Percentiles rank a stretch among this genome's conserved stretches.
phyloP scores from a whole-genome alignment of 2,113 vertebrate species.

The Dermatemys mawii region DNA sequence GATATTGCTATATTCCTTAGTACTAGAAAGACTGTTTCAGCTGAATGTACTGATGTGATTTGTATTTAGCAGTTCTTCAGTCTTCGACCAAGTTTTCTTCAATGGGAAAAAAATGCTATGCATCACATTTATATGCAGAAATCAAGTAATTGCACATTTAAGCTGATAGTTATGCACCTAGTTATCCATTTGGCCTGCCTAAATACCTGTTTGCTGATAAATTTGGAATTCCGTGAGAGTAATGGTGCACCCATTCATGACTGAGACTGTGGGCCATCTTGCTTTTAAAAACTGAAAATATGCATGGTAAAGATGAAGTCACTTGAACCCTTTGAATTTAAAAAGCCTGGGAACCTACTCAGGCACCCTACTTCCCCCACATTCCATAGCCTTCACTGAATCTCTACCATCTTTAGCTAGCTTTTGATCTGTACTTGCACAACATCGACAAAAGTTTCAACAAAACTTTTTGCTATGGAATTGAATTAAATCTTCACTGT shows the following conservation, averaged over 20 bases:
- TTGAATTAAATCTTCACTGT: neutral
- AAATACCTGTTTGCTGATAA: neutral
- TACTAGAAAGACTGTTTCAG: neutral
- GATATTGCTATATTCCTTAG: neutral
- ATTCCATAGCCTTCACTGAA: neutral
- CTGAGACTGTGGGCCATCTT: neutral
- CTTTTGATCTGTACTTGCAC: neutral
- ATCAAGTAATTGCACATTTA: neutral
- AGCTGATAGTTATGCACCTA: neutral
- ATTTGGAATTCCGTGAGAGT: neutral
- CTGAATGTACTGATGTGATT: neutral
- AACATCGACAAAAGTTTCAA: neutral
- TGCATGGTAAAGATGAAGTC: neutral
- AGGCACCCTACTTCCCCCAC: neutral
- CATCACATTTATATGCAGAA: neutral
- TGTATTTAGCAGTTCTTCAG: neutral
- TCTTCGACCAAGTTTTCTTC: neutral
- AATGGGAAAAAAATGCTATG: neutral
- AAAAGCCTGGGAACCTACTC: neutral
- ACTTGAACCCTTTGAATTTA: neutral
- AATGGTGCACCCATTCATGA: neutral
- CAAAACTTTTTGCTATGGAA: neutral
- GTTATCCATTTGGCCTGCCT: neutral
- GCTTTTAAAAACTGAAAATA: neutral
- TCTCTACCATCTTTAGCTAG: neutral